phyloP scores from a whole-genome alignment of 2,797 vertebrate species.

The Hemitrygon akajei region DNA sequence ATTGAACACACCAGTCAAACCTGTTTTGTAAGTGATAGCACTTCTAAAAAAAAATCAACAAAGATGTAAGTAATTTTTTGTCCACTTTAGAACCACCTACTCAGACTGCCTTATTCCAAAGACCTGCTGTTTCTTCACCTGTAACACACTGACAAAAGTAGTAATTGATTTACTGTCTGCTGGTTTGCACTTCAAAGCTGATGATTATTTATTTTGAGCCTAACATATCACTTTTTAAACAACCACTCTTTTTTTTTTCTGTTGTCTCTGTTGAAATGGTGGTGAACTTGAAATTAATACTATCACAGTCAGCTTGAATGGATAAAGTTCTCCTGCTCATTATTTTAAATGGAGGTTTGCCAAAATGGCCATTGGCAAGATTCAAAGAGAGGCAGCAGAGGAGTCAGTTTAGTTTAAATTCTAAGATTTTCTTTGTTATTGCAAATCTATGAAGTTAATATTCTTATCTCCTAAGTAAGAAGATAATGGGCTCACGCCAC shows the following conservation, averaged over 20 bases:
- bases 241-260: not conserved
- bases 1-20: constrained; percentile 8
- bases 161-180: not conserved
- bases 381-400: not conserved
- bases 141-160: not conserved
- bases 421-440: not conserved
- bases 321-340: too few species aligned
- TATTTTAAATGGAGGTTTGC: not conserved
- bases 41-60: constrained; percentile 15
- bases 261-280: not conserved
- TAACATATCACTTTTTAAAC: not conserved
- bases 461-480: not conserved
- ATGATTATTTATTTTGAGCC: not conserved
- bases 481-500: not conserved
- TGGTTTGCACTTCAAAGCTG: not conserved
- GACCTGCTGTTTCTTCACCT: not conserved
- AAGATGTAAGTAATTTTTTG: not conserved
- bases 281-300: not conserved
- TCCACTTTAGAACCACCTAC: not conserved
- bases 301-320: not conserved
- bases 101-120: not conserved
- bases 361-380: not conserved
- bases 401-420: not conserved
- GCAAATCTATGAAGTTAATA: not conserved
- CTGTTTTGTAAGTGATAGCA: constrained; percentile 13